Percentiles rank a stretch among this genome's conserved stretches.
Evolutionary conservation across 2,113 vertebrate genomes (phyloP).

Genomic region (Tyto alba): DNA sequence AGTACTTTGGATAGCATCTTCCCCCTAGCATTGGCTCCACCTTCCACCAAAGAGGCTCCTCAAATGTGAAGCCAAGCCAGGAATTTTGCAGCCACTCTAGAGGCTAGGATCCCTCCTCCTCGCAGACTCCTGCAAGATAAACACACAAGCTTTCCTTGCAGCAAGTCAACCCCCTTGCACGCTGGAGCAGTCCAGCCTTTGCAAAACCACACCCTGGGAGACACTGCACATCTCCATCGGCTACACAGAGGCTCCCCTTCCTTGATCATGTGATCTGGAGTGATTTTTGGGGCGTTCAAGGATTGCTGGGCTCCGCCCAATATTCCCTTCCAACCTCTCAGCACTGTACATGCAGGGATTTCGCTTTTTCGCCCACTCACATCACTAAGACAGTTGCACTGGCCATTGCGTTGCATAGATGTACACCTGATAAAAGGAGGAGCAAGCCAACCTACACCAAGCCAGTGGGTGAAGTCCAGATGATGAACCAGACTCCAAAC

Average conservation of each 20-base stretch:
- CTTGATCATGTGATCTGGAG: not conserved
- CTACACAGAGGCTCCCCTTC: not conserved
- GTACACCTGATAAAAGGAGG: not conserved
- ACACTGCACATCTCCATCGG: too few relatives aligned
- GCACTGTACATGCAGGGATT: fast-evolving
- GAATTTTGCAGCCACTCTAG: not conserved
- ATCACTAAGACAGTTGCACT: not conserved
- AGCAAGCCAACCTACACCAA: not conserved
- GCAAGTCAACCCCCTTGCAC: too few relatives aligned
- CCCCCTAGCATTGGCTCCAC: not conserved
- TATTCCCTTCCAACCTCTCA: not conserved
- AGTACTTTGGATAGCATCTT: not conserved
- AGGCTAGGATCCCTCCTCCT: not conserved
- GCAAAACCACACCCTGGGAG: not conserved
- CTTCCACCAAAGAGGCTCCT: not conserved
- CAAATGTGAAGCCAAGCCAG: not conserved
- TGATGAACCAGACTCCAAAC: not conserved
- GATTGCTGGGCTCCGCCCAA: not conserved
- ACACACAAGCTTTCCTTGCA: not conserved
- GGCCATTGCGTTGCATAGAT: fast-evolving
- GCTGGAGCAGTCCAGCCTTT: not conserved
- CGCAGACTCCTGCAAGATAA: not conserved
- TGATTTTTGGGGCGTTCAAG: not conserved
- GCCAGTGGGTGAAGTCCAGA: too few relatives aligned
- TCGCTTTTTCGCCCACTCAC: not conserved